These are phyloP conservation scores for Furcula furcula DNA, from an alignment of 2,888 invertebrate genomes.

Conservation along the genomic window DNA sequence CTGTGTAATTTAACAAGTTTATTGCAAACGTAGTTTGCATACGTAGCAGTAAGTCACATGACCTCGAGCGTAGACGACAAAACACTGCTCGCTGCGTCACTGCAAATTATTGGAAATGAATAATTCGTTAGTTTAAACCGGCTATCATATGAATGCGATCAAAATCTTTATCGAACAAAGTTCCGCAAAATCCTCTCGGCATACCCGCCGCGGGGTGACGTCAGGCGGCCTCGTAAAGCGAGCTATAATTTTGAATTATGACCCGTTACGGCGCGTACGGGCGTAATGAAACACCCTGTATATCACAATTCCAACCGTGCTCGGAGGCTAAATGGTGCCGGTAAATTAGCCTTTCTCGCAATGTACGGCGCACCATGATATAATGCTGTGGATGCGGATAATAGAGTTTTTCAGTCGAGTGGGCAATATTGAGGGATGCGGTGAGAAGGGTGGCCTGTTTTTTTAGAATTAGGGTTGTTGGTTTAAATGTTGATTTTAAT, in stretches of 20 bases:
- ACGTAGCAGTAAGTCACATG: too few relatives aligned
- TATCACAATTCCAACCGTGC: constrained; percentile 70
- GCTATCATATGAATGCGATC: too few relatives aligned
- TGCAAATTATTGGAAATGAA: too few relatives aligned
- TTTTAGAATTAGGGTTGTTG: too few relatives aligned
- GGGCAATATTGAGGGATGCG: background rate
- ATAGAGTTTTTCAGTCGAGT: constrained; percentile 24
- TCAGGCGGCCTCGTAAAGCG: constrained; percentile 52
- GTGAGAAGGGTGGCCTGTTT: too few relatives aligned
- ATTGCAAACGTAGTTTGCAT: too few relatives aligned
- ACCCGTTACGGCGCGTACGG: constrained; percentile 55
- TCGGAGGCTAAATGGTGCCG: constrained; percentile 59
- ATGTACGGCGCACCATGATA: constrained; percentile 43
- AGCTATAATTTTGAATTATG: constrained; percentile 71
- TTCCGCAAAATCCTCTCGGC: constrained; percentile 4
- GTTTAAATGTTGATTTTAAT: too few relatives aligned
- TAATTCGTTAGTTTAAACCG: too few relatives aligned
- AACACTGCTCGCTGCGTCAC: too few relatives aligned
- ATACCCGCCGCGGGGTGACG: background rate
- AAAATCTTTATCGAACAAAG: too few relatives aligned
- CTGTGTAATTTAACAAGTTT: too few relatives aligned
- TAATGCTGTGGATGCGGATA: constrained; percentile 31
- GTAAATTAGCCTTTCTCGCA: constrained; percentile 54
- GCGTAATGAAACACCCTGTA: constrained; percentile 74
- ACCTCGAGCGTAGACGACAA: too few relatives aligned